These are phyloP conservation scores for Drosophila pullipes DNA, from an alignment of 2,888 invertebrate species.

Conservation along the genomic window DNA sequence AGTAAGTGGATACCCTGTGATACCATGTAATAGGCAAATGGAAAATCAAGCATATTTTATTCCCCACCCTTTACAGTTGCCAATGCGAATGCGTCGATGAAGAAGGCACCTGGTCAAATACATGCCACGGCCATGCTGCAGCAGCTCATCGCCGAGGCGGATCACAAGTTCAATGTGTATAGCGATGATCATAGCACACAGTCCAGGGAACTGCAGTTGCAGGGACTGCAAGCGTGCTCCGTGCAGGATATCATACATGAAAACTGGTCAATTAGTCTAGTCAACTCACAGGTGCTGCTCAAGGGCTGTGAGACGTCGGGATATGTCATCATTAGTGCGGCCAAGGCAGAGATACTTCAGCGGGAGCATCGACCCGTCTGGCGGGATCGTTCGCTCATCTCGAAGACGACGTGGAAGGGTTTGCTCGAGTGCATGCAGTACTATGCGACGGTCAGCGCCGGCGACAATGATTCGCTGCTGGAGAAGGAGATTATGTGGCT, in stretches of 20 bases:
- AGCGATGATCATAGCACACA: constrained; percentile 96
- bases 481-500: constrained; percentile 98
- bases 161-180: constrained; percentile 97
- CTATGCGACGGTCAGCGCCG: constrained; percentile 98
- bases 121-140: constrained; percentile 94
- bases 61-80: constrained; percentile 43
- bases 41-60: background rate
- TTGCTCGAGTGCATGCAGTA: constrained; percentile 99
- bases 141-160: constrained; percentile 96
- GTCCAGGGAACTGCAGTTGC: constrained; percentile 91
- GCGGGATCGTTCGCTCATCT: constrained; percentile 93
- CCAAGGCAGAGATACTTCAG: constrained; percentile 97
- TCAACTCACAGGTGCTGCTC: constrained; percentile 89
- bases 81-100: constrained; percentile 71
- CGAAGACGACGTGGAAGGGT: constrained; percentile 98
- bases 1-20: constrained; percentile 63
- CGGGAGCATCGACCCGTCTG: constrained; percentile 95
- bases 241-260: constrained; percentile 96
- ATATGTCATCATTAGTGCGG: constrained; percentile 98
- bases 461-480: constrained; percentile 89
- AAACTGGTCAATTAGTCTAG: constrained; percentile 95
- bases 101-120: constrained; percentile 87
- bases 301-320: constrained; percentile 99
- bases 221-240: constrained; percentile 94
- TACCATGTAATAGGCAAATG: background rate